These are phyloP conservation scores for Sesamia inferens DNA, from an alignment of 2,888 invertebrate species.

Conservation along the genomic window DNA sequence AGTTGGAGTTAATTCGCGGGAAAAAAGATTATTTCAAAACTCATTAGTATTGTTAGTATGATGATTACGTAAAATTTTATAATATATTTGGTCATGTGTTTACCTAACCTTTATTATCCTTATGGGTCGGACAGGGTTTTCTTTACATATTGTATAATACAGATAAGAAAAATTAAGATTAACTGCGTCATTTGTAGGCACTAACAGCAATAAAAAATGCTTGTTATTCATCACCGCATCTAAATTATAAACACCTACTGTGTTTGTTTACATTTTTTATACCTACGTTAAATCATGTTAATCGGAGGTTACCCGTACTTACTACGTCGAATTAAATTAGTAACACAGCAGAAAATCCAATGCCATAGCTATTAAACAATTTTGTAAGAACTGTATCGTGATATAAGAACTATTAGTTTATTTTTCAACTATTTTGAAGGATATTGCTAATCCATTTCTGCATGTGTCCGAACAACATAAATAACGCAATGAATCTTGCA, in stretches of 20 bases:
- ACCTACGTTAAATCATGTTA: background rate
- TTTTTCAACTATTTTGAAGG: background rate
- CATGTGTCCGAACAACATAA: background rate
- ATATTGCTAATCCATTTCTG: background rate
- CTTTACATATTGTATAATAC: too few species aligned
- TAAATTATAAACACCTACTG: slow-evolving; percentile 11
- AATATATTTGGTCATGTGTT: too few species aligned
- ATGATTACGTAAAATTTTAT: too few species aligned
- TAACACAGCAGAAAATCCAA: slow-evolving; percentile 11
- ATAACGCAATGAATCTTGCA: background rate
- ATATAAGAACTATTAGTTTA: background rate
- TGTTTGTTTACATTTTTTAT: slow-evolving; percentile 19
- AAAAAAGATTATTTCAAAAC: too few species aligned
- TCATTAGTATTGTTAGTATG: too few species aligned
- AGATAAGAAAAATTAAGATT: background rate
- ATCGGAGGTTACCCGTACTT: slow-evolving; percentile 20
- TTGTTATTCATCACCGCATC: background rate
- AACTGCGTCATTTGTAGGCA: background rate
- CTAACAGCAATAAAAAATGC: background rate
- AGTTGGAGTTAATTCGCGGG: too few species aligned
- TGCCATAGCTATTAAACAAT: background rate
- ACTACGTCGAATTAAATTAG: slow-evolving; percentile 20
- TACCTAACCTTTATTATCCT: too few species aligned
- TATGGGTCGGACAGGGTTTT: too few species aligned
- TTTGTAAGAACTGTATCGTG: background rate